These are phyloP conservation scores for Aythya baeri DNA, from an alignment of 2,113 vertebrate genomes.

Conservation along the genomic window DNA sequence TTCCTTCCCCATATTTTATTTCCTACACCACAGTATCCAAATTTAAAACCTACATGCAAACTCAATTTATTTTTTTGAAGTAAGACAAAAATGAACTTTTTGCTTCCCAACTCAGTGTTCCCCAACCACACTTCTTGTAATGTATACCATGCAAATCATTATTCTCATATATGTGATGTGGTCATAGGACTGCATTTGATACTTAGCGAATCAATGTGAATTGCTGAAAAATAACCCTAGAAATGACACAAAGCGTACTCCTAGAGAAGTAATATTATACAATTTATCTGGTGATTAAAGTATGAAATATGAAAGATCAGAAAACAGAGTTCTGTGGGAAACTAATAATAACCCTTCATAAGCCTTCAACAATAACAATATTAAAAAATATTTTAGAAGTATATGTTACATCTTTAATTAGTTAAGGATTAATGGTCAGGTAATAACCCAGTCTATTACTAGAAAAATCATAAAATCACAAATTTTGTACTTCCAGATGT, in stretches of 20 bases:
- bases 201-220: neutral
- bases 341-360: too few species aligned
- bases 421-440: neutral
- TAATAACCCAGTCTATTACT: neutral
- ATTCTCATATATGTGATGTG: neutral
- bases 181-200: neutral
- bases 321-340: neutral
- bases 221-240: neutral
- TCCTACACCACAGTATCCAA: neutral
- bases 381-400: neutral
- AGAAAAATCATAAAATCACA: neutral
- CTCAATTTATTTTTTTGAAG: neutral
- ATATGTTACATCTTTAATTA: neutral
- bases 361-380: neutral
- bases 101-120: neutral
- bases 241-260: neutral
- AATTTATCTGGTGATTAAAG: neutral
- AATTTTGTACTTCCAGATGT: rapidly evolving
- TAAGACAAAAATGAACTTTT: neutral
- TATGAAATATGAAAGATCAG: neutral
- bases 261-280: neutral
- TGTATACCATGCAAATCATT: neutral
- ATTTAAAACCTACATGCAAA: neutral
- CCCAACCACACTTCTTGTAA: neutral
- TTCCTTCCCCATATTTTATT: neutral